Conservation (phyloP, 1,140 invertebrate genomes). For the Meloidogyne floridensis region DNA sequence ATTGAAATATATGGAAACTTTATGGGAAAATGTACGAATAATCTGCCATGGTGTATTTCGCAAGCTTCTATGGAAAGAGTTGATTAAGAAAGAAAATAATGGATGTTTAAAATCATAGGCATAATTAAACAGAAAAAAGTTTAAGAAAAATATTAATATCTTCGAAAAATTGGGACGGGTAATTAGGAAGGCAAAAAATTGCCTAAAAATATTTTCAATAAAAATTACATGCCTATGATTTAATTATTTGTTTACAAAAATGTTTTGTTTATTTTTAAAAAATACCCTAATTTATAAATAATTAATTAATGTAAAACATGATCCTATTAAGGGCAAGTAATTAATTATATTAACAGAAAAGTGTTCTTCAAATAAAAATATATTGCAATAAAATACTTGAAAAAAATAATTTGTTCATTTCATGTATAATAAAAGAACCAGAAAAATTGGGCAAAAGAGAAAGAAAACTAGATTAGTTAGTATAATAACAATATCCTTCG, state of each 20-base stretch:
- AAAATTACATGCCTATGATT: too few species aligned
- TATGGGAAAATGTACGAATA: constrained; percentile 37
- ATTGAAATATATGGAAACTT: constrained; percentile 43
- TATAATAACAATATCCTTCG: not conserved
- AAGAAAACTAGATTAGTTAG: constrained; percentile 12
- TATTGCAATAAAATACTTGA: not conserved
- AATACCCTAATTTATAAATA: too few species aligned
- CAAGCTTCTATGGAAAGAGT: not conserved
- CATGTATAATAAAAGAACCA: constrained; percentile 12
- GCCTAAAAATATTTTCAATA: not conserved
- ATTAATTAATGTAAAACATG: too few species aligned
- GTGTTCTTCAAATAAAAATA: not conserved
- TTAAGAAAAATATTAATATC: too few species aligned
- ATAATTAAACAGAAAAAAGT: too few species aligned
- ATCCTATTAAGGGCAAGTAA: not conserved
- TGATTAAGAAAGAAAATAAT: not conserved
- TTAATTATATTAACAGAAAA: not conserved
- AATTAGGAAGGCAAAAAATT: not conserved
- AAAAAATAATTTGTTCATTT: not conserved
- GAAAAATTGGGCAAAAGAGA: not conserved
- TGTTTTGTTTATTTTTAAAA: not conserved
- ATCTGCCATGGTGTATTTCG: constrained; percentile 18
- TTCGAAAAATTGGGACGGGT: too few species aligned
- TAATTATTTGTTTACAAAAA: not conserved
- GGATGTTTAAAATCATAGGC: not conserved